phyloP scores from a whole-genome alignment of 2,113 vertebrate species.

The Setophaga petechia region DNA sequence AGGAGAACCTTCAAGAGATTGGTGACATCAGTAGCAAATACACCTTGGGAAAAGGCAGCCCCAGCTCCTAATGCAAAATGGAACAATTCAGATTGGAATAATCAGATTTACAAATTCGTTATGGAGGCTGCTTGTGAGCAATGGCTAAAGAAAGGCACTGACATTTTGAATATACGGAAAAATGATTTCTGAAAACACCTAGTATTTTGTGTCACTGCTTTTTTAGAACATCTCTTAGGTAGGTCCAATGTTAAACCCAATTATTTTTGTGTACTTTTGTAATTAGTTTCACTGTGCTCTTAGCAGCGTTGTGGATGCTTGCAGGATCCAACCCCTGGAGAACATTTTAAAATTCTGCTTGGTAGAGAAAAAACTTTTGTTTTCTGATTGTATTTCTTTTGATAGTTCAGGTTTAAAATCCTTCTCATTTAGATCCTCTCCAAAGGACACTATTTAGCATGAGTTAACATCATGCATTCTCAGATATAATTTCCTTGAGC shows the following conservation, averaged over 20 bases:
- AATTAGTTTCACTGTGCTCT: not conserved
- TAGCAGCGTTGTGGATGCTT: not conserved
- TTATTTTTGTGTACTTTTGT: not conserved
- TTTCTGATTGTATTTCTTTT: not conserved
- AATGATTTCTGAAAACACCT: not conserved
- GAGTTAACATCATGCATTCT: not conserved
- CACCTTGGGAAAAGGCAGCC: not conserved
- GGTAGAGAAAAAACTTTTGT: not conserved
- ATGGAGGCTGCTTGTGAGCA: not conserved
- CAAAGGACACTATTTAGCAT: not conserved
- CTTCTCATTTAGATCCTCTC: not conserved
- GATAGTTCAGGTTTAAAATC: not conserved
- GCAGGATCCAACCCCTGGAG: not conserved
- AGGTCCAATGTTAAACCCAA: not conserved
- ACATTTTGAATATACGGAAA: not conserved
- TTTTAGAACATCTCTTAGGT: not conserved
- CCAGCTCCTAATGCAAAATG: not conserved
- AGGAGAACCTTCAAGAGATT: not conserved
- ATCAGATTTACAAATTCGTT: not conserved
- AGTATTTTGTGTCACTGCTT: not conserved
- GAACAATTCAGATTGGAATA: not conserved
- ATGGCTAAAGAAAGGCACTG: not conserved
- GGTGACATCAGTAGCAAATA: not conserved
- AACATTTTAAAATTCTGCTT: not conserved
- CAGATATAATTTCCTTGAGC: not conserved